Conservation (phyloP, 2,888 invertebrate species). For the Conops quadrifasciatus region DNA sequence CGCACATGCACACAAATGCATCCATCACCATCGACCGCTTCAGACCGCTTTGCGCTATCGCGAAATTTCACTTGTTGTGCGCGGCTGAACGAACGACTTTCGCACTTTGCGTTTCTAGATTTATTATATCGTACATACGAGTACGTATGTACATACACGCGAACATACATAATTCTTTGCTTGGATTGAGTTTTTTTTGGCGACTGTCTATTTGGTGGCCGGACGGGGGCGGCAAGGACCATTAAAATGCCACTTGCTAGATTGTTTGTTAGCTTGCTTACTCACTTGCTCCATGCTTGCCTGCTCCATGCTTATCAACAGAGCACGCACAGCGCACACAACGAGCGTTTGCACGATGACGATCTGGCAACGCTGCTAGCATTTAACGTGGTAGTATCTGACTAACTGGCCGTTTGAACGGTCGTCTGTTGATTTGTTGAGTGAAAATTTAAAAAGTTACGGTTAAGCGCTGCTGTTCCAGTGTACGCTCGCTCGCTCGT, state of each 20-base stretch:
- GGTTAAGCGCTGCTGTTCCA: slow-evolving; percentile 34
- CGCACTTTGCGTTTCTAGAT: slow-evolving; percentile 24
- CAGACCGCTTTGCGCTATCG: slow-evolving; percentile 6
- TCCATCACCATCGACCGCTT: neutral
- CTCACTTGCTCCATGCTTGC: neutral
- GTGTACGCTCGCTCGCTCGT: slow-evolving; percentile 12
- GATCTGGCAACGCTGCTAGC: slow-evolving; percentile 22
- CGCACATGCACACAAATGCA: neutral
- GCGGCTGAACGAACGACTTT: slow-evolving; percentile 7
- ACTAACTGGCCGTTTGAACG: slow-evolving; percentile 21
- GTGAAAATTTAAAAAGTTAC: slow-evolving; percentile 44
- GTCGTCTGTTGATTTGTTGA: slow-evolving; percentile 38
- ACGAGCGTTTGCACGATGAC: neutral
- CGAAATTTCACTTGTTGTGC: slow-evolving; percentile 23
- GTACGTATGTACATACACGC: no score
- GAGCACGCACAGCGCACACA: neutral
- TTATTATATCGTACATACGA: neutral
- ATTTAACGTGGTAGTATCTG: slow-evolving; percentile 4
- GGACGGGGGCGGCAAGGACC: no score
- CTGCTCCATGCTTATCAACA: slow-evolving; percentile 9
- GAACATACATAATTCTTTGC: neutral
- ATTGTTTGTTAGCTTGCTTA: neutral
- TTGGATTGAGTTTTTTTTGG: neutral
- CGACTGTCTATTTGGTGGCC: no score
- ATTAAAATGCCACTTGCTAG: neutral